Conservation (phyloP, 2,797 vertebrate genomes). For the Crocodylus rhombifer region DNA sequence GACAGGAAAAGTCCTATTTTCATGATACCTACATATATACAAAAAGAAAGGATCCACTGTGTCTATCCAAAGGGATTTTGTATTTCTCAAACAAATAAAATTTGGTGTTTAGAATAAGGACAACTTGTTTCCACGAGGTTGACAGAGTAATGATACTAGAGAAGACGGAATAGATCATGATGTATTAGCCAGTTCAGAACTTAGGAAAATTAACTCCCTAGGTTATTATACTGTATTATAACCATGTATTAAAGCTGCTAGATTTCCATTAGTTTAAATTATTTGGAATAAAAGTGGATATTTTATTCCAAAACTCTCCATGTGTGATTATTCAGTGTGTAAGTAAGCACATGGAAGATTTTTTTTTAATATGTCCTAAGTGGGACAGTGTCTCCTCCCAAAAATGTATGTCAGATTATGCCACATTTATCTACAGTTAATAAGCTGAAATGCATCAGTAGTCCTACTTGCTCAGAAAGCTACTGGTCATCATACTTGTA, state of each 20-base stretch:
- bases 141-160: not conserved
- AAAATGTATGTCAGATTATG: not conserved
- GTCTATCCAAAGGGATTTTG: not conserved
- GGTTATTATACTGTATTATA: not conserved
- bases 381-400: not conserved
- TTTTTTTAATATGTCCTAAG: not conserved
- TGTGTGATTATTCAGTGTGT: not conserved
- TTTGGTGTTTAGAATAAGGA: not conserved
- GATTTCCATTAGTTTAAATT: not conserved
- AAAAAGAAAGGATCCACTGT: not conserved
- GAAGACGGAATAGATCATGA: not conserved
- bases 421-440: not conserved
- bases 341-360: not conserved
- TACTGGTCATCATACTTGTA: not conserved
- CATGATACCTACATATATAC: not conserved
- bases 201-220: not conserved
- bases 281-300: not conserved
- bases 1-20: not conserved
- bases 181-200: not conserved
- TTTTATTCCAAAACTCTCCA: not conserved
- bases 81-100: not conserved
- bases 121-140: not conserved
- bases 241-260: not conserved
- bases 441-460: conserved; percentile 1
- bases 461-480: not conserved